Percentiles rank a stretch among this genome's conserved stretches.
Evolutionary conservation across 1,140 invertebrate genomes (phyloP).

Genomic region (Apis laboriosa): DNA sequence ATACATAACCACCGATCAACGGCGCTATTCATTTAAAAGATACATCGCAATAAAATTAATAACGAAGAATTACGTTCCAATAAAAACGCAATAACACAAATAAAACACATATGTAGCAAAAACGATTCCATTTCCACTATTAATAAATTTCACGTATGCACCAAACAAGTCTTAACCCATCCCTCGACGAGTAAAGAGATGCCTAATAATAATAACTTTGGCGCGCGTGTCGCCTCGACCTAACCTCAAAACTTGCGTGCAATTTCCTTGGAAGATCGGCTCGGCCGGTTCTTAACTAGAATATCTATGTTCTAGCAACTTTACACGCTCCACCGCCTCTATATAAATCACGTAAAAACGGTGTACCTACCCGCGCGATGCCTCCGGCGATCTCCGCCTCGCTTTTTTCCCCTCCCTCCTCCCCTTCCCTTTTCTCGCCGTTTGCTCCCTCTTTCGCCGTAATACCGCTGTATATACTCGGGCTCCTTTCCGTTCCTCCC

Average conservation of each 20-base stretch:
- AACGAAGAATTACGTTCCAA: slow-evolving; percentile 27
- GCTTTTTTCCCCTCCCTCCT: slow-evolving; percentile 17
- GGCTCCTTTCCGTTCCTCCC: not conserved
- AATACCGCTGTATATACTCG: not conserved
- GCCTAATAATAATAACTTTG: not conserved
- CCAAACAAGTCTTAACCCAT: too few relatives aligned
- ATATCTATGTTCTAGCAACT: slow-evolving; percentile 57
- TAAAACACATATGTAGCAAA: not conserved
- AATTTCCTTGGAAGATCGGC: slow-evolving; percentile 2
- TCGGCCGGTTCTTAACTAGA: slow-evolving; percentile 42
- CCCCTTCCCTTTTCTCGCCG: slow-evolving; percentile 14
- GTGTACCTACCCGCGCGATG: slow-evolving; percentile 46
- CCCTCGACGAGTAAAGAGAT: too few relatives aligned
- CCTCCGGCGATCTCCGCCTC: slow-evolving; percentile 50
- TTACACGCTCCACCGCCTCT: slow-evolving; percentile 54
- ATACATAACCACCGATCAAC: not conserved
- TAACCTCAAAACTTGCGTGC: slow-evolving; percentile 14
- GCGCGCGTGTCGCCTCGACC: not conserved
- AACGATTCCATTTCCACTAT: not conserved
- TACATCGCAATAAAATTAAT: not conserved
- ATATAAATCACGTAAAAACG: slow-evolving; percentile 67
- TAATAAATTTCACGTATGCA: too few relatives aligned
- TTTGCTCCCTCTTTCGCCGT: not conserved
- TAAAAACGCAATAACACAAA: not conserved
- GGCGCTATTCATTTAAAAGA: not conserved